Evolutionary conservation across 2,888 invertebrate genomes (phyloP).

Genomic region (Rhagophthalmus giganteus): DNA sequence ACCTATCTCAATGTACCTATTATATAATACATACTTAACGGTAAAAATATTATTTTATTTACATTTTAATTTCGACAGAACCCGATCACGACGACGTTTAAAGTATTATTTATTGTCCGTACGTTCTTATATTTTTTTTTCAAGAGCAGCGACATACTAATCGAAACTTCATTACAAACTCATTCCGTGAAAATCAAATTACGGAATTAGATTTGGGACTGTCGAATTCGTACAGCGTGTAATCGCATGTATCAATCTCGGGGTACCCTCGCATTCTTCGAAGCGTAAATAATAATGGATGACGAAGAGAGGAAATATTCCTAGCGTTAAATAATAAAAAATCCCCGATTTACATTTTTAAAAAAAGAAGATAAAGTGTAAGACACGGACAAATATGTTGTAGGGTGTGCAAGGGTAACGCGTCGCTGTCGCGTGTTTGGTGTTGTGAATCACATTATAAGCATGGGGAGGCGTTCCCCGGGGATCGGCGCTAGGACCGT

Average conservation of each 20-base stretch:
- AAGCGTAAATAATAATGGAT: not conserved
- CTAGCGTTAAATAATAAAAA: too few species aligned
- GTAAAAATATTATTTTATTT: too few species aligned
- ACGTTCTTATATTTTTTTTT: slow-evolving; percentile 8
- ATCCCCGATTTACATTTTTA: not conserved
- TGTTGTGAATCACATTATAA: slow-evolving; percentile 37
- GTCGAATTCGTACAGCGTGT: slow-evolving; percentile 29
- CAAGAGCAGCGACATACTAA: slow-evolving; percentile 28
- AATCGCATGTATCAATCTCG: slow-evolving; percentile 28
- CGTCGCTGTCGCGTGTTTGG: slow-evolving; percentile 34
- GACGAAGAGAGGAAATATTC: not conserved
- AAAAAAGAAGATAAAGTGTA: not conserved
- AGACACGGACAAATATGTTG: slow-evolving; percentile 21
- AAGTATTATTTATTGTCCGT: not conserved
- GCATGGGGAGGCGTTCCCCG: slow-evolving; percentile 33
- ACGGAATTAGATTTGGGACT: slow-evolving; percentile 29
- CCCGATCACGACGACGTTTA: too few species aligned
- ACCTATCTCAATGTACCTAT: slow-evolving; percentile 1
- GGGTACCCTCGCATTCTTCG: not conserved
- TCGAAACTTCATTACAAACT: slow-evolving; percentile 34
- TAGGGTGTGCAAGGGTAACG: too few species aligned
- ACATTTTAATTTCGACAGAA: too few species aligned
- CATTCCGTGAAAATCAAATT: slow-evolving; percentile 32
- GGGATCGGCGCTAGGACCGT: slow-evolving; percentile 30
- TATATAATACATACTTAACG: too few species aligned